Conservation (phyloP, 1,140 invertebrate genomes). For the Drosophila simulans region DNA sequence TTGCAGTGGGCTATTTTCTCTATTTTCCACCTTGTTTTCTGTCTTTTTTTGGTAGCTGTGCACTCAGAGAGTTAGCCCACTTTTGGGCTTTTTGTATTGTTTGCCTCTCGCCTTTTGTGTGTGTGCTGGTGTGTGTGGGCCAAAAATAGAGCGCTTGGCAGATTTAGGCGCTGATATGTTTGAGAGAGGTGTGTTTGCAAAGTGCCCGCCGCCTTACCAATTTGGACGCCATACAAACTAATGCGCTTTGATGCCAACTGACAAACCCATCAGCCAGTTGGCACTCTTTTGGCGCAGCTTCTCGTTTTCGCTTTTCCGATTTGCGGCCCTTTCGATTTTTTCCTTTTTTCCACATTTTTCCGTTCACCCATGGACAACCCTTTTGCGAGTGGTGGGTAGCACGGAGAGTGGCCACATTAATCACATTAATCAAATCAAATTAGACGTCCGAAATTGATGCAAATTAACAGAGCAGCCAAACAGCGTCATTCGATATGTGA, state of each 20-base stretch:
- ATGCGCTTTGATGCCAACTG: slow-evolving; percentile 72
- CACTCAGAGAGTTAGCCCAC: slow-evolving; percentile 74
- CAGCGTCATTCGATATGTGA: slow-evolving; percentile 63
- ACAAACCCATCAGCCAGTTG: slow-evolving; percentile 50
- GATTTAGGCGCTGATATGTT: slow-evolving; percentile 70
- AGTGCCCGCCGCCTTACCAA: slow-evolving; percentile 74
- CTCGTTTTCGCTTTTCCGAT: slow-evolving; percentile 2
- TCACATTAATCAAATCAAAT: slow-evolving; percentile 78
- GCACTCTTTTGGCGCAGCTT: slow-evolving; percentile 33
- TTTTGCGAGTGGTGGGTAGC: background rate
- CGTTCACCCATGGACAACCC: slow-evolving; percentile 3
- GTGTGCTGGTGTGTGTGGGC: slow-evolving; percentile 25
- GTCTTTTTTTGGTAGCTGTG: slow-evolving; percentile 45
- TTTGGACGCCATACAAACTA: slow-evolving; percentile 73
- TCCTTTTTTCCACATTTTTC: background rate
- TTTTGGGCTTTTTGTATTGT: slow-evolving; percentile 70
- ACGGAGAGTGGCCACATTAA: slow-evolving; percentile 46
- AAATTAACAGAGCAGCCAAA: slow-evolving; percentile 56
- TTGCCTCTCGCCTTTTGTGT: slow-evolving; percentile 46
- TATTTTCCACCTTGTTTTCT: slow-evolving; percentile 31
- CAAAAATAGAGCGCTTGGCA: slow-evolving; percentile 72
- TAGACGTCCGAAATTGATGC: slow-evolving; percentile 64
- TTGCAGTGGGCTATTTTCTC: slow-evolving; percentile 36
- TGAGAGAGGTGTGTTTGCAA: slow-evolving; percentile 56
- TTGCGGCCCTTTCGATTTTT: background rate